Conservation (phyloP, 2,888 invertebrate genomes). For the Eupeodes latifasciatus region DNA sequence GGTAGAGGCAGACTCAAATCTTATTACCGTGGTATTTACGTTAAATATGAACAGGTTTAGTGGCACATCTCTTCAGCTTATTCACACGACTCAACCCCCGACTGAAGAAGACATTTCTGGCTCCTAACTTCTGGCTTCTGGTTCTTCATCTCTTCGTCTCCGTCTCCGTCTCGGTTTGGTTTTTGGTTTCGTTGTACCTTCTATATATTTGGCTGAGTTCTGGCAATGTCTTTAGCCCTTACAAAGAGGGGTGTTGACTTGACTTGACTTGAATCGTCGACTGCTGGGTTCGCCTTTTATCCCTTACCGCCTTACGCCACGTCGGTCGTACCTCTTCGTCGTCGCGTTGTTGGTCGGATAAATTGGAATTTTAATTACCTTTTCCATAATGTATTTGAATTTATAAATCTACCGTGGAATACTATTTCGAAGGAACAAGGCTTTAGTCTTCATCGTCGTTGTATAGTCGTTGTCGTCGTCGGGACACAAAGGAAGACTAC, state of each 20-base stretch:
- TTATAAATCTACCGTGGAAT: conserved; percentile 61
- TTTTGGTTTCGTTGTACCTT: not conserved
- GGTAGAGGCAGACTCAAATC: conserved; percentile 60
- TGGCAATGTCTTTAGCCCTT: conserved; percentile 32
- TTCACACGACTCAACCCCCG: conserved; percentile 50
- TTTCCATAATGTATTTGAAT: conserved; percentile 77
- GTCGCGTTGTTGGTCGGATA: conserved; percentile 67
- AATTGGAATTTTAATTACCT: conserved; percentile 79
- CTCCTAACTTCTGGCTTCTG: not conserved
- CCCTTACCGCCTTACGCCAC: not conserved
- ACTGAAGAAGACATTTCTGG: conserved; percentile 36
- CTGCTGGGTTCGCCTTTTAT: not conserved
- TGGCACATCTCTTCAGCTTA: conserved; percentile 73
- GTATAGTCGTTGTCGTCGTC: no score
- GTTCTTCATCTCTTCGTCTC: not conserved
- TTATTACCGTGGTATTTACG: conserved; percentile 75
- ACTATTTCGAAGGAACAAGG: conserved; percentile 31
- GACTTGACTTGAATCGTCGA: no score
- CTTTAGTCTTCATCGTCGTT: not conserved
- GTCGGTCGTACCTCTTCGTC: not conserved
- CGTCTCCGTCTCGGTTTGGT: not conserved
- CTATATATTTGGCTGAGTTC: not conserved
- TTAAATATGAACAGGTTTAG: conserved; percentile 74
- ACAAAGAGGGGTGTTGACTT: conserved; percentile 9
- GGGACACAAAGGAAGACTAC: conserved; percentile 43